Evolutionary conservation across 2,888 invertebrate genomes (phyloP).

Genomic region (Tenodera sinensis): DNA sequence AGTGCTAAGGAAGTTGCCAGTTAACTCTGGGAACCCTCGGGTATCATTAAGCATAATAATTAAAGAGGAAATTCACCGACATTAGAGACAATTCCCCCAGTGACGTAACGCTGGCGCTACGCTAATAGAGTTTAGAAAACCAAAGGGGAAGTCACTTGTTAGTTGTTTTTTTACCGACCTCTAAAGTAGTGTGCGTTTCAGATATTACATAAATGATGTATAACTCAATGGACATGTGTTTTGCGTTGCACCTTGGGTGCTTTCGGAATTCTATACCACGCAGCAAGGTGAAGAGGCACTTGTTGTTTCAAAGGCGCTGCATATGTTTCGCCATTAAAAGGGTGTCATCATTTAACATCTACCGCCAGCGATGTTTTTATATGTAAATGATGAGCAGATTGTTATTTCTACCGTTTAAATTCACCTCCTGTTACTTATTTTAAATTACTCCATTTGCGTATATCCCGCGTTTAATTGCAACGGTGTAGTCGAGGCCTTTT

Average conservation of each 20-base stretch:
- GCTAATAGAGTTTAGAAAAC: background rate
- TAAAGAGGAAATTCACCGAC: background rate
- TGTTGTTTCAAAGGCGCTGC: no score
- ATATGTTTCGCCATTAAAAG: no score
- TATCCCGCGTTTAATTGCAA: no score
- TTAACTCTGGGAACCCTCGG: background rate
- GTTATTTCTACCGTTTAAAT: no score
- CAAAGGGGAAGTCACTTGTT: background rate
- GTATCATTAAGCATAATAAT: background rate
- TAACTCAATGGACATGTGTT: background rate
- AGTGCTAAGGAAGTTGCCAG: background rate
- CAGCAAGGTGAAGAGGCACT: background rate
- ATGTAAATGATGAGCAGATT: no score
- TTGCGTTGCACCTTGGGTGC: no score
- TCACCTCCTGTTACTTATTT: no score
- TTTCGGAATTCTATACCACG: background rate
- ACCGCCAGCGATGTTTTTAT: no score
- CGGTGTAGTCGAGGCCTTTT: no score
- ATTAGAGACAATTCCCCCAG: background rate
- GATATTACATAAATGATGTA: background rate
- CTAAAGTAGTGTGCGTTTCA: background rate
- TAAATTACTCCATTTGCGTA: no score
- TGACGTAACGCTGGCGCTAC: background rate
- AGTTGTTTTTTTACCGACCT: background rate
- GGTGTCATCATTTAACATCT: no score